Percentiles rank a stretch among this genome's conserved stretches.
Evolutionary conservation across 1,140 invertebrate species (phyloP).

Genomic region (Scaptomyza montana): DNA sequence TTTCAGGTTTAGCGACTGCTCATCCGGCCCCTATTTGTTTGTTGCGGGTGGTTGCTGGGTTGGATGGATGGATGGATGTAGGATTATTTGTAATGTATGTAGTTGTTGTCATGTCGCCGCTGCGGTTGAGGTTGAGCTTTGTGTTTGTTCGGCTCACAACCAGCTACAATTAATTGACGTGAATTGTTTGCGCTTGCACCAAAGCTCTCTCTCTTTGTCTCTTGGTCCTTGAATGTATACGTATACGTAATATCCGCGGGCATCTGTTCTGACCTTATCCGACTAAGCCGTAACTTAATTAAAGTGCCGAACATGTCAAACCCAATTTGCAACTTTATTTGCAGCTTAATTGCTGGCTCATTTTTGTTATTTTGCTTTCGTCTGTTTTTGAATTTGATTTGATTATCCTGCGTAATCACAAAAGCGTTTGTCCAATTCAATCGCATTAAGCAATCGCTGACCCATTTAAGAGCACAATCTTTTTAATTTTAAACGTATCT

Average conservation of each 20-base stretch:
- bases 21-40: constrained; percentile 40
- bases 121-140: constrained; percentile 29
- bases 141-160: constrained; percentile 22
- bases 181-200: constrained; percentile 36
- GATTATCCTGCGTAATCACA: constrained; percentile 59
- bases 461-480: constrained; percentile 48
- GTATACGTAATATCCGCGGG: constrained; percentile 38
- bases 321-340: constrained; percentile 28
- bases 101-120: constrained; percentile 32
- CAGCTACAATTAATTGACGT: constrained; percentile 50
- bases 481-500: constrained; percentile 10
- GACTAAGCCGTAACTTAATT: constrained; percentile 43
- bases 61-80: neutral
- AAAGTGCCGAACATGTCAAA: constrained; percentile 37
- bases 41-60: neutral
- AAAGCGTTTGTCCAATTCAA: constrained; percentile 59
- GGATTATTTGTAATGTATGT: constrained; percentile 42
- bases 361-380: constrained; percentile 9
- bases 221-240: neutral
- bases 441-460: constrained; percentile 56
- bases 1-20: constrained; percentile 12
- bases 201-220: neutral
- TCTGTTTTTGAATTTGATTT: constrained; percentile 63
- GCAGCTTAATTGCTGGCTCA: constrained; percentile 1
- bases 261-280: constrained; percentile 8